These are phyloP conservation scores for Canis aureus DNA, from an alignment of 2,113 vertebrate species.

Conservation along the genomic window DNA sequence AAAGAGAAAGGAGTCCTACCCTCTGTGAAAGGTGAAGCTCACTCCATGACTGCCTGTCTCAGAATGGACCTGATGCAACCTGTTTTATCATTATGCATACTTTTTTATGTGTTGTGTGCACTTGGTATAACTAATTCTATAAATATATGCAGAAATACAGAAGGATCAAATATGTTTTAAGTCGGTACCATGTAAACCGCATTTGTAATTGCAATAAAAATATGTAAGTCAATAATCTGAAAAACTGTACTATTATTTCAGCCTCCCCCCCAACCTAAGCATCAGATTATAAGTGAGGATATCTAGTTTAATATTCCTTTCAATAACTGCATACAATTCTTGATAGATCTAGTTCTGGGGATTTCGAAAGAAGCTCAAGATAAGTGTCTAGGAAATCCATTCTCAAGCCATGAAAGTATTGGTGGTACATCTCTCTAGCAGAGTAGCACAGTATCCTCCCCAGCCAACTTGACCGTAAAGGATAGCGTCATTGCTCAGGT, in stretches of 20 bases:
- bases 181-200: background rate
- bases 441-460: background rate
- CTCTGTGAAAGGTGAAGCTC: accelerated
- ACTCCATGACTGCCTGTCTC: background rate
- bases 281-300: background rate
- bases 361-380: background rate
- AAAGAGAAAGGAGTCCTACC: background rate
- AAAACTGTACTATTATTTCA: background rate
- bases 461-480: background rate
- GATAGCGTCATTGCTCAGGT: background rate
- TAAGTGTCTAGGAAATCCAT: background rate
- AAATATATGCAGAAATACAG: background rate
- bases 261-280: no score
- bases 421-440: no score
- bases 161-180: background rate
- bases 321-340: background rate
- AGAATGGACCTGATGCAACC: accelerated
- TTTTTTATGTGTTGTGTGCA: accelerated
- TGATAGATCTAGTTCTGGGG: background rate
- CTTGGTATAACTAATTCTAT: background rate
- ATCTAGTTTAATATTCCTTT: background rate
- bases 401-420: no score
- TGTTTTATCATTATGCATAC: accelerated
- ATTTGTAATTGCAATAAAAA: slow-evolving; percentile 13
- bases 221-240: background rate